A percentile compares a stretch with the other conserved stretches of the same genome.
phyloP scores from a whole-genome alignment of 2,113 vertebrate genomes.

The Zapornia atra region DNA sequence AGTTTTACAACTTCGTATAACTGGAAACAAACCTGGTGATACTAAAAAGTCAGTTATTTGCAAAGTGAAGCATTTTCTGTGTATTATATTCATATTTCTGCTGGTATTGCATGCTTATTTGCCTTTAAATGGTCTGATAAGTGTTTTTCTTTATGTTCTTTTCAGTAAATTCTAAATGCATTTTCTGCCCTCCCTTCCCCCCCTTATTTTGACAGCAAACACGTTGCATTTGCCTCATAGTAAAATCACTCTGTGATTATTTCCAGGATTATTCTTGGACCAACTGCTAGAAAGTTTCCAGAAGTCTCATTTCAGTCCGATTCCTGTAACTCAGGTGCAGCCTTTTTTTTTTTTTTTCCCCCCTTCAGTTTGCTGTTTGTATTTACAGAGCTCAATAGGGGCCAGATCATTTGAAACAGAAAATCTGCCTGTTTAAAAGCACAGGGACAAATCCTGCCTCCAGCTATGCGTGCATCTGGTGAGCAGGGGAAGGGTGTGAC shows the following conservation, averaged over 20 bases:
- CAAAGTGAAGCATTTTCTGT: not conserved
- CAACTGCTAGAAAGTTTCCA: not conserved
- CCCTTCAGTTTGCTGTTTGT: not conserved
- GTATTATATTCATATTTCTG: not conserved
- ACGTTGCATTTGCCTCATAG: not conserved
- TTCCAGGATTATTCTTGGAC: slow-evolving; percentile 39
- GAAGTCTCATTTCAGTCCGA: not conserved
- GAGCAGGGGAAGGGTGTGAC: not conserved
- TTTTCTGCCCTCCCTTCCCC: not conserved
- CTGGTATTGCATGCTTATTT: not conserved
- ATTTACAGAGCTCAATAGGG: not conserved
- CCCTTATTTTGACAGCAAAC: not conserved
- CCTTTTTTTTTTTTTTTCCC: not conserved
- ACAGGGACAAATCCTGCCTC: slow-evolving; percentile 5
- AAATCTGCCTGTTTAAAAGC: slow-evolving; percentile 39
- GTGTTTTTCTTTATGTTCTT: not conserved
- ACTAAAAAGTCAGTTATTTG: not conserved
- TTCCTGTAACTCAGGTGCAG: not conserved
- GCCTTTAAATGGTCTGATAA: not conserved
- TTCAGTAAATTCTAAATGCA: not conserved
- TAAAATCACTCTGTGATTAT: slow-evolving; percentile 14
- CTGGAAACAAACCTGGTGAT: not conserved
- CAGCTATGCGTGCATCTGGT: not conserved
- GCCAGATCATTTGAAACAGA: slow-evolving; percentile 13
- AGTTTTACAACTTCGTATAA: not conserved